phyloP scores from a whole-genome alignment of 2,113 vertebrate species.

The Leucoraja erinaceus region DNA sequence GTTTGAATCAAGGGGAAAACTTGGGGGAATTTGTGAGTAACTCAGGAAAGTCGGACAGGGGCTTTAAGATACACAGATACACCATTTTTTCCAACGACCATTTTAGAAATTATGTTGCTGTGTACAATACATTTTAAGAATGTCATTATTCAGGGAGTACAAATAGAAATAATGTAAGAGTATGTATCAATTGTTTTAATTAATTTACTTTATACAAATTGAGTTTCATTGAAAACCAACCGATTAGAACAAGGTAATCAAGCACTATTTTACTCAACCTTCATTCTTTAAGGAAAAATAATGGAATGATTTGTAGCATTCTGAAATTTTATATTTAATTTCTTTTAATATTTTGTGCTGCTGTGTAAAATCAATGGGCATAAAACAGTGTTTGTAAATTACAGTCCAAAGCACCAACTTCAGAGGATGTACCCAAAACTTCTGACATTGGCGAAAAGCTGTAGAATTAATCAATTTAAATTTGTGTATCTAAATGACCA shows the following conservation, averaged over 20 bases:
- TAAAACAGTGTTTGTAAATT: neutral
- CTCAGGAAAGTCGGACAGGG: too few species aligned
- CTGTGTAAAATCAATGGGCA: neutral
- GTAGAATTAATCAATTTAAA: neutral
- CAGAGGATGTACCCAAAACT: neutral
- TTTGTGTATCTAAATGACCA: neutral
- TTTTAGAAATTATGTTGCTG: neutral
- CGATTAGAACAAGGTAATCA: too few species aligned
- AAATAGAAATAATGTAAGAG: neutral
- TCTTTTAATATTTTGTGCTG: neutral
- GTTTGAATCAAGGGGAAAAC: too few species aligned
- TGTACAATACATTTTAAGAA: neutral
- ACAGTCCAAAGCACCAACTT: neutral
- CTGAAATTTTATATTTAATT: neutral
- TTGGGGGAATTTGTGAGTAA: too few species aligned
- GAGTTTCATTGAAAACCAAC: neutral
- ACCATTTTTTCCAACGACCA: neutral
- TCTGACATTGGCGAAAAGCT: neutral
- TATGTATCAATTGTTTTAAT: neutral
- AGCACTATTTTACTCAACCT: neutral
- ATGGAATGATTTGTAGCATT: neutral
- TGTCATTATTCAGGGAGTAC: neutral
- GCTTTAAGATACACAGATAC: neutral
- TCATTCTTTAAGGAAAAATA: neutral
- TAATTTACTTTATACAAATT: neutral